phyloP scores from a whole-genome alignment of 2,888 invertebrate genomes.

The Icerya purchasi region DNA sequence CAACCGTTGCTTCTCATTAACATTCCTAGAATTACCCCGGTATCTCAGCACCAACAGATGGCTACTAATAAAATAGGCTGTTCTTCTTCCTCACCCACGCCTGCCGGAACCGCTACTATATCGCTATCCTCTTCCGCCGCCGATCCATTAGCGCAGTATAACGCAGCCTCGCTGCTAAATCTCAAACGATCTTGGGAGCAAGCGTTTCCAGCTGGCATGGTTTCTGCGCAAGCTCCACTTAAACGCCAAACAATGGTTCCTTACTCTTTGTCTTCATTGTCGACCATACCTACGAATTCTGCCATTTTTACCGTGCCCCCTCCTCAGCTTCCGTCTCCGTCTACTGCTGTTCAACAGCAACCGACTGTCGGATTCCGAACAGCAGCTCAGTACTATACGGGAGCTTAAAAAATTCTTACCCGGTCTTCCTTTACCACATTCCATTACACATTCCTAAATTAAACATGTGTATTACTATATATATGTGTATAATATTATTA shows the following conservation, averaged over 20 bases:
- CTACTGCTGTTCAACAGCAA: conserved; percentile 15
- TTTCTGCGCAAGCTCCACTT: neutral
- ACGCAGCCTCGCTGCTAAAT: conserved; percentile 14
- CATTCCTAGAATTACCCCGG: conserved; percentile 6
- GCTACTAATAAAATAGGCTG: conserved; percentile 3
- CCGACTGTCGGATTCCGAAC: conserved; percentile 14
- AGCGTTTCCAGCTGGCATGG: conserved; percentile 31
- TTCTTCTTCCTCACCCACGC: conserved; percentile 2
- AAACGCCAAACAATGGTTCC: conserved; percentile 21
- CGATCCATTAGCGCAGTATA: conserved; percentile 4
- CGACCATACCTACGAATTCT: neutral
- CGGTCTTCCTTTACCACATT: too few species aligned
- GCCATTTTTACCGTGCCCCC: conserved; percentile 18
- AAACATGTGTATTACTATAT: too few species aligned
- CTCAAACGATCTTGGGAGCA: conserved; percentile 49
- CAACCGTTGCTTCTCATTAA: conserved; percentile 11
- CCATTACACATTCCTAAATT: too few species aligned
- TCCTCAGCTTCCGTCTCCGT: conserved; percentile 15
- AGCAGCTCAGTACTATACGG: conserved; percentile 15
- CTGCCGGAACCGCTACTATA: neutral
- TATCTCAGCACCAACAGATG: neutral
- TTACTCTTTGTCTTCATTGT: conserved; percentile 20
- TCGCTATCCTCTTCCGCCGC: conserved; percentile 20
- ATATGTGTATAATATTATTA: too few species aligned
- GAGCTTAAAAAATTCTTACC: too few species aligned